Evolutionary conservation across 2,888 invertebrate species (phyloP).

Genomic region (Digitonthophagus gazella): DNA sequence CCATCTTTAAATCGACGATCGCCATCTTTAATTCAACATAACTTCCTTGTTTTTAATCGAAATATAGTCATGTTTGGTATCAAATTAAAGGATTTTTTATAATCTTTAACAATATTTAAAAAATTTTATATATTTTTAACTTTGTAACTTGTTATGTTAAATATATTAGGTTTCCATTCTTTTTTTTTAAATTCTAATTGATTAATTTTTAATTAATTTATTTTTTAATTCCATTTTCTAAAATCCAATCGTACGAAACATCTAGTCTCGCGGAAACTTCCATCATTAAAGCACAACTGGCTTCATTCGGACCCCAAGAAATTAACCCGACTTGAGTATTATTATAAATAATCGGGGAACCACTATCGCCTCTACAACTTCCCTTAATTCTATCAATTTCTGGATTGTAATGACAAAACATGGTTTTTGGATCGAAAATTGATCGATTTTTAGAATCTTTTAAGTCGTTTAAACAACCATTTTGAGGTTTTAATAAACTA

Average conservation of each 20-base stretch:
- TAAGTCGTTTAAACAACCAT: background rate
- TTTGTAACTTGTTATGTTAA: too few relatives aligned
- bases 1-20: too few relatives aligned
- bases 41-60: too few relatives aligned
- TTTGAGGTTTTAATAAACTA: background rate
- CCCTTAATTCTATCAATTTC: background rate
- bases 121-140: too few relatives aligned
- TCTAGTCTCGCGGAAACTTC: background rate
- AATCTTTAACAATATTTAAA: too few relatives aligned
- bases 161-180: too few relatives aligned
- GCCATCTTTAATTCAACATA: too few relatives aligned
- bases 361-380: background rate
- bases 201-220: too few relatives aligned
- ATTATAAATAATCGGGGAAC: background rate
- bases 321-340: background rate
- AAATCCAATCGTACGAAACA: background rate
- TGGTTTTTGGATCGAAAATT: background rate
- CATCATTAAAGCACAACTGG: background rate
- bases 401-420: background rate
- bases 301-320: background rate
- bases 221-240: background rate
- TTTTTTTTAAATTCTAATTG: too few relatives aligned
- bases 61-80: too few relatives aligned
- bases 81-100: too few relatives aligned
- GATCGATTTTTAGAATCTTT: background rate